These are phyloP conservation scores for Oscheius myriophilus DNA, from an alignment of 2,888 invertebrate species.

Conservation along the genomic window DNA sequence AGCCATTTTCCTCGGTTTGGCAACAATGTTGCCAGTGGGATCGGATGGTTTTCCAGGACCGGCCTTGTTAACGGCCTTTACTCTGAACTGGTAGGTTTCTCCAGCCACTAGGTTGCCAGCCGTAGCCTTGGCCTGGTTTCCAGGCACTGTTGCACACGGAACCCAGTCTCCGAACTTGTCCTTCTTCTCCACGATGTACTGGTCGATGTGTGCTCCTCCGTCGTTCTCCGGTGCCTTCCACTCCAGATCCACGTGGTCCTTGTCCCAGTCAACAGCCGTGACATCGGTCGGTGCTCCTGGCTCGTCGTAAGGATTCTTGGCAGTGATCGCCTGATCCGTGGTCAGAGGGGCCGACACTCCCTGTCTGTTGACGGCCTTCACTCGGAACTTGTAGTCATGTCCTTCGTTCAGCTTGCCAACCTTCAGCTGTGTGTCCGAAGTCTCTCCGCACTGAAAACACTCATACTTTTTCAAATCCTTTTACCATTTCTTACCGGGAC, in stretches of 20 bases:
- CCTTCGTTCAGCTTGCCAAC: conserved; percentile 87
- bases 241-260: conserved; percentile 91
- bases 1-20: conserved; percentile 80
- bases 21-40: conserved; percentile 85
- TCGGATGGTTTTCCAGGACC: conserved; percentile 90
- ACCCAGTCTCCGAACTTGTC: conserved; percentile 70
- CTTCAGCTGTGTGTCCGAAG: conserved; percentile 66
- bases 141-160: conserved; percentile 66
- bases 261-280: conserved; percentile 88
- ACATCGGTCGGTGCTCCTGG: conserved; percentile 70
- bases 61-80: conserved; percentile 80
- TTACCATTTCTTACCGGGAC: conserved; percentile 54
- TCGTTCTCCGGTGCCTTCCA: conserved; percentile 94
- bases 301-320: conserved; percentile 85
- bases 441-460: conserved; percentile 65
- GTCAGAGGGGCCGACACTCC: conserved; percentile 88
- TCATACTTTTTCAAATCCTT: not conserved
- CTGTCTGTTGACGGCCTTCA: conserved; percentile 90
- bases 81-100: conserved; percentile 85
- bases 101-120: conserved; percentile 89
- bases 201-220: conserved; percentile 85
- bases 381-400: conserved; percentile 92
- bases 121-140: conserved; percentile 75
- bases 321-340: conserved; percentile 85
- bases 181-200: conserved; percentile 71